Base-by-base conservation (phyloP, 2,888 invertebrate genomes). In the Drosophila greeni region DNA sequence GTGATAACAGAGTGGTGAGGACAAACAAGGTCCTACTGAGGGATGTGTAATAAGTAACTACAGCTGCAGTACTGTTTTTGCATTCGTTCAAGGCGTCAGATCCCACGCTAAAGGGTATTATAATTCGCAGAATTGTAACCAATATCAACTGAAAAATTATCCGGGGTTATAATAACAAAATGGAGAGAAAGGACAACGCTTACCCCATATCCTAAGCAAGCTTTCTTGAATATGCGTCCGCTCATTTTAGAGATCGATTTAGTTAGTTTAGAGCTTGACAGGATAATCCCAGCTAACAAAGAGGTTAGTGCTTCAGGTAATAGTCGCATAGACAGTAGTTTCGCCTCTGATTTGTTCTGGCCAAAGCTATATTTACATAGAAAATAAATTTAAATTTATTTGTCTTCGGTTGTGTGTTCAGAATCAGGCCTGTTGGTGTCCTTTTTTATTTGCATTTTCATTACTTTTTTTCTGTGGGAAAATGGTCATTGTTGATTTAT, bases 401-500 rank as follows among this genome's bases (percentile, higher is more conserved):
- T 64, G 66, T 57, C 55, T 57, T 64, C 39, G 40, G 51, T 52
- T 64, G 53, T 57, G 34, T 65, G 47, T 53, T 20, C 47, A 42
- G 51, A 56, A 52, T 24, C 34, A 66, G 31, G 52, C 33, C 34
- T 45, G 24, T 26, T 33, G 31, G 51, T 49, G 49, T 60, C 60
- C 26, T 54, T 43, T 42, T 23, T 59, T 62, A 53, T 59, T 59
- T 57, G 40, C 47, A 43, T 52, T 65, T 56, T 58, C 23, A 37
- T 58, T 40, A 47, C 43, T 47, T 43, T 56, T 56, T 61, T 47
- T 62, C 34, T 53, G 40, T 24, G 36, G 56, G 70, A 69, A 67
- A 71, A 76, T 75, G 74, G 74, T 54, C 74, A 74, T 75, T 78
- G 84, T 80, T 85, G 85, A 85, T 85, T 85, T 85, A 85, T 85